Conservation (phyloP, 2,113 vertebrate species). For the Grammomys surdaster region DNA sequence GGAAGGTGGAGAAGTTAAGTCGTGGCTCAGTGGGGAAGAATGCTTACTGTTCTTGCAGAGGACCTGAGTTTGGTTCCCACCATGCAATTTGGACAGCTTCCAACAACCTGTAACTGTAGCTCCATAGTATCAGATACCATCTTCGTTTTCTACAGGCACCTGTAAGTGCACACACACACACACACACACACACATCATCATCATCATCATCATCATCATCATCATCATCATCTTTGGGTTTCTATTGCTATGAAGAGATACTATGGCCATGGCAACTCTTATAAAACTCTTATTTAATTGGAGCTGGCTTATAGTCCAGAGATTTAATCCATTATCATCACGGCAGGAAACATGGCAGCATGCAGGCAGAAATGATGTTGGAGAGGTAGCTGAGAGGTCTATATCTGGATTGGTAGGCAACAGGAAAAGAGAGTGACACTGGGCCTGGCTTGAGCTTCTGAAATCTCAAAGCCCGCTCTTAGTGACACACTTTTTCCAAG, state of each 20-base stretch:
- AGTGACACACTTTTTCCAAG: not conserved
- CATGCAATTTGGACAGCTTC: not conserved
- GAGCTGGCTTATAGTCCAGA: too few species aligned
- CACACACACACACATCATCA: not conserved
- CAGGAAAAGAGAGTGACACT: not conserved
- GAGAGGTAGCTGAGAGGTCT: not conserved
- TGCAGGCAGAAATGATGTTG: not conserved
- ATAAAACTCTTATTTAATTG: too few species aligned
- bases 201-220: too few species aligned
- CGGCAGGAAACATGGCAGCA: not conserved
- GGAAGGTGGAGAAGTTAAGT: not conserved
- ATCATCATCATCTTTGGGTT: too few species aligned
- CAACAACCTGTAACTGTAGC: not conserved
- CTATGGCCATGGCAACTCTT: too few species aligned
- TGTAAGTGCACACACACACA: not conserved
- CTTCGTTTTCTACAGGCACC: not conserved
- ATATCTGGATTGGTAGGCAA: not conserved
- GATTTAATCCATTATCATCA: not conserved
- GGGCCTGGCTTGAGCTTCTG: not conserved
- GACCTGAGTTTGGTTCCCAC: not conserved
- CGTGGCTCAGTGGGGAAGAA: not conserved
- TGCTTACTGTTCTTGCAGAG: not conserved
- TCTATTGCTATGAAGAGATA: too few species aligned
- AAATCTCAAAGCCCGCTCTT: not conserved
- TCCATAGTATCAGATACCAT: not conserved